Evolutionary conservation across 2,797 vertebrate species (phyloP).

Genomic region (Hydrocynus forskahlii): DNA sequence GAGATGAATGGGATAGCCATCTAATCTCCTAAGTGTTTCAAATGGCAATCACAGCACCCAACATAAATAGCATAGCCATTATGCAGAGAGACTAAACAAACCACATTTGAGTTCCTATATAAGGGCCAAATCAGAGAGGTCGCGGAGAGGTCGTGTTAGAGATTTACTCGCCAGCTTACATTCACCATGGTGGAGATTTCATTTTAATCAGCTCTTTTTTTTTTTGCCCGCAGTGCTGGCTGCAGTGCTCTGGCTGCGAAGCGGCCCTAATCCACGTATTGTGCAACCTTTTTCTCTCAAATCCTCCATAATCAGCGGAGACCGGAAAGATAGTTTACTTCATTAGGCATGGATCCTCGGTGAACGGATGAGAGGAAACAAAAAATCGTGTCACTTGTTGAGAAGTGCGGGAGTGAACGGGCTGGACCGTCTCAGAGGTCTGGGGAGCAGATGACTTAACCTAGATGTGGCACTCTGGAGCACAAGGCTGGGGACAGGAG

Average conservation of each 20-base stretch:
- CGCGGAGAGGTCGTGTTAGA: constrained; percentile 44
- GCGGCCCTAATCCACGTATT: constrained; percentile 46
- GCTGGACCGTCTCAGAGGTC: constrained; percentile 19
- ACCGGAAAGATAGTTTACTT: constrained; percentile 53
- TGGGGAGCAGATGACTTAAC: constrained; percentile 47
- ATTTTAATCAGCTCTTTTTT: constrained; percentile 44
- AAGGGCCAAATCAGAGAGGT: constrained; percentile 37
- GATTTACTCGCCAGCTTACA: constrained; percentile 50
- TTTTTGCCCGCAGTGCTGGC: constrained; percentile 26
- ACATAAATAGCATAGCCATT: constrained; percentile 30
- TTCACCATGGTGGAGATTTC: constrained; percentile 47
- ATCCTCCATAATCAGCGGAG: constrained; percentile 59
- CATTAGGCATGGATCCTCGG: constrained; percentile 39
- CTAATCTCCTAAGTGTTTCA: constrained; percentile 31
- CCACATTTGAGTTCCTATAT: constrained; percentile 11
- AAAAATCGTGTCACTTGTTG: constrained; percentile 50
- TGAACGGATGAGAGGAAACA: constrained; percentile 11
- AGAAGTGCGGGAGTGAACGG: constrained; percentile 20
- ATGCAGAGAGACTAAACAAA: constrained; percentile 38
- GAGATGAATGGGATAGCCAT: neutral
- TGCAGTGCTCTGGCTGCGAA: constrained; percentile 44
- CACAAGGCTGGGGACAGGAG: constrained; percentile 40
- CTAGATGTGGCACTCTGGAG: constrained; percentile 35
- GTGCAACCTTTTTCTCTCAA: constrained; percentile 45
- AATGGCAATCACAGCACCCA: constrained; percentile 42